A percentile compares a stretch with the other conserved stretches of the same genome.
Evolutionary conservation across 2,888 invertebrate genomes (phyloP).

Genomic region (Trissoscelio sp.): DNA sequence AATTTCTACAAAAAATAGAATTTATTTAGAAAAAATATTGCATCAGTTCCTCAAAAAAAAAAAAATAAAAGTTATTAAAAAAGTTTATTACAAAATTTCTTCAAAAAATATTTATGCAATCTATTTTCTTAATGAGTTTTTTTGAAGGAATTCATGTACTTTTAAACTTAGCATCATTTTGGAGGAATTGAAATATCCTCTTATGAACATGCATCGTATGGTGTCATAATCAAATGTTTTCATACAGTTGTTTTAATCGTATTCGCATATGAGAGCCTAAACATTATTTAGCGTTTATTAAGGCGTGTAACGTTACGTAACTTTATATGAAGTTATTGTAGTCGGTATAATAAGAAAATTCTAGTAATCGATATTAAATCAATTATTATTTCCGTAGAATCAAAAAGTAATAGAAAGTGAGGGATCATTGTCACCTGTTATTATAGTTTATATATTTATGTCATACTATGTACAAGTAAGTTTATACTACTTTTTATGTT

Average conservation of each 20-base stretch:
- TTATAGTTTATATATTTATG: slow-evolving; percentile 8
- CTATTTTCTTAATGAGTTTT: too few species aligned
- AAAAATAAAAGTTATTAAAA: too few species aligned
- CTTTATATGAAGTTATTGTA: slow-evolving; percentile 43
- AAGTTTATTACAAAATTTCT: too few species aligned
- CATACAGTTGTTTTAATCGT: slow-evolving; percentile 25
- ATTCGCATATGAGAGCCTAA: slow-evolving; percentile 53
- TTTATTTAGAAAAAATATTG: too few species aligned
- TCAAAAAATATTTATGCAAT: too few species aligned
- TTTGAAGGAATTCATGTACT: too few species aligned
- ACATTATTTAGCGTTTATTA: slow-evolving; percentile 51
- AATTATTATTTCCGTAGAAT: slow-evolving; percentile 19
- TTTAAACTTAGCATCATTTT: too few species aligned
- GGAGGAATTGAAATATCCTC: too few species aligned
- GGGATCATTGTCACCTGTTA: slow-evolving; percentile 6
- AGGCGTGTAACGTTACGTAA: slow-evolving; percentile 29
- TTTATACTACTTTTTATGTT: too few species aligned
- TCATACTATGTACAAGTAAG: too few species aligned
- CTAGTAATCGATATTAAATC: slow-evolving; percentile 24
- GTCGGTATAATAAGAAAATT: slow-evolving; percentile 20
- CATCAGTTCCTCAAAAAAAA: too few species aligned
- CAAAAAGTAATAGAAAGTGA: slow-evolving; percentile 11
- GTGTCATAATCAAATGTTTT: slow-evolving; percentile 52
- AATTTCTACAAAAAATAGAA: too few species aligned
- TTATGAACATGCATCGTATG: slow-evolving; percentile 51